phyloP scores from a whole-genome alignment of 2,113 vertebrate species.

The Muntiacus muntjak region DNA sequence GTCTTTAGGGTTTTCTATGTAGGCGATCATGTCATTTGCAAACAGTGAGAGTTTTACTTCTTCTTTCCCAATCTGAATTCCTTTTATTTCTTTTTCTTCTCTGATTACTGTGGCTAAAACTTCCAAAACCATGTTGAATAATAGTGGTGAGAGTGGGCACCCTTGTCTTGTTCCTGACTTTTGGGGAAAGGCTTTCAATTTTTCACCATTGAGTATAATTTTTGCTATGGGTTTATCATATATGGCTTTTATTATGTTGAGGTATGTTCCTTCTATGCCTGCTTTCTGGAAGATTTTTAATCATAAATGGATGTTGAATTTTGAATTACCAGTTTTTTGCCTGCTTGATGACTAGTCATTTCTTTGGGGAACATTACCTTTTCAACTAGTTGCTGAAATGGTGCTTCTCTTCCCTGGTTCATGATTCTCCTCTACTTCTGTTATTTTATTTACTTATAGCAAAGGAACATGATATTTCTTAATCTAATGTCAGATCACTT shows the following conservation, averaged over 20 bases:
- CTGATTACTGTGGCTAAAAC: background rate
- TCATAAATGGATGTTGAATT: background rate
- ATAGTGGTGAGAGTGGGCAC: background rate
- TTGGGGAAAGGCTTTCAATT: background rate
- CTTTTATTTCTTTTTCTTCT: background rate
- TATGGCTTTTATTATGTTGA: background rate
- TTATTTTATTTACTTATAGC: constrained; percentile 47
- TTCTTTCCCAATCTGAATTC: background rate
- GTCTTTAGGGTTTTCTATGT: background rate
- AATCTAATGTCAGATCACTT: constrained; percentile 59
- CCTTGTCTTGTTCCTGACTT: background rate
- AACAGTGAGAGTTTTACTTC: background rate
- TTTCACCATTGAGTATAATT: background rate
- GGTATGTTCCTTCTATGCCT: background rate
- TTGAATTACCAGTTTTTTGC: background rate
- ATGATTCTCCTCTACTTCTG: constrained; percentile 21
- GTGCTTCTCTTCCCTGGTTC: constrained; percentile 46
- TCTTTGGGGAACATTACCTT: background rate
- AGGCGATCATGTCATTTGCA: background rate
- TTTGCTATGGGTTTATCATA: background rate
- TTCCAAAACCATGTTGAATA: background rate
- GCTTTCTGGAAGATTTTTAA: background rate
- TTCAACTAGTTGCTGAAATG: background rate
- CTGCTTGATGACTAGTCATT: background rate
- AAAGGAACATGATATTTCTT: constrained; percentile 55